Percentiles rank a stretch among this genome's conserved stretches.
These are phyloP conservation scores for Myoxocephalus aenaeus DNA, from an alignment of 2,797 vertebrate genomes.

Conservation along the genomic window DNA sequence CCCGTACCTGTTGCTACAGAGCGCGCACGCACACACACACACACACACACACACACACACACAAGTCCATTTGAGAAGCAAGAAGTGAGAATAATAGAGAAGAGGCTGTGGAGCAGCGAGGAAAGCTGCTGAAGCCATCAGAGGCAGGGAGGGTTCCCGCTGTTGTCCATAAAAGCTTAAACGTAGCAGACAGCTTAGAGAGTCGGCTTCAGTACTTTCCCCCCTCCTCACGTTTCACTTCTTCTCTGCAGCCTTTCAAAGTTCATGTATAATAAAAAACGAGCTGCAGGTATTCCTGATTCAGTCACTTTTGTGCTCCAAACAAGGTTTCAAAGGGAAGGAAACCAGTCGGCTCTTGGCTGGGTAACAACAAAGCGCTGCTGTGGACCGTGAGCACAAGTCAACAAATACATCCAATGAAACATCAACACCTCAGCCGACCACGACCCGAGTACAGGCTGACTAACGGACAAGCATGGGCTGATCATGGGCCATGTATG, in stretches of 20 bases:
- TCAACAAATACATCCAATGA: conserved; percentile 23
- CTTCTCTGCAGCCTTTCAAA: conserved; percentile 35
- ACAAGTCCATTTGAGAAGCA: conserved; percentile 18
- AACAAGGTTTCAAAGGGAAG: conserved; percentile 35
- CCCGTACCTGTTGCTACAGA: conserved; percentile 52
- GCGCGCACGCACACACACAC: not conserved
- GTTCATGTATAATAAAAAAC: conserved; percentile 42
- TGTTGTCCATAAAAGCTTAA: conserved; percentile 70
- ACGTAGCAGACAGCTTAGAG: conserved; percentile 59
- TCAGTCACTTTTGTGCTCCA: conserved; percentile 52
- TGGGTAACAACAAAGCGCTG: conserved; percentile 42
- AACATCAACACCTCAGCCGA: not conserved
- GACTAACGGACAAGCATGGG: not conserved
- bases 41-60: too few relatives aligned
- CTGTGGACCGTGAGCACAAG: not conserved
- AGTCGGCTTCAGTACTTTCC: conserved; percentile 36
- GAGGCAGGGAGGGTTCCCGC: conserved; percentile 62
- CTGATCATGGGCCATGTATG: too few relatives aligned
- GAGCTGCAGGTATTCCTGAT: conserved; percentile 62
- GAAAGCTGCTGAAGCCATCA: conserved; percentile 69
- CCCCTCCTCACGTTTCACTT: conserved; percentile 14
- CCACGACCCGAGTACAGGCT: not conserved
- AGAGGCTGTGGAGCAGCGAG: conserved; percentile 48
- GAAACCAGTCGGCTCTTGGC: conserved; percentile 22
- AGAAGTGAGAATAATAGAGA: conserved; percentile 48